Evolutionary conservation across 2,888 invertebrate species (phyloP), one percentile per base, ranked within the genome.

Genomic region (Chrysolina americana): DNA sequence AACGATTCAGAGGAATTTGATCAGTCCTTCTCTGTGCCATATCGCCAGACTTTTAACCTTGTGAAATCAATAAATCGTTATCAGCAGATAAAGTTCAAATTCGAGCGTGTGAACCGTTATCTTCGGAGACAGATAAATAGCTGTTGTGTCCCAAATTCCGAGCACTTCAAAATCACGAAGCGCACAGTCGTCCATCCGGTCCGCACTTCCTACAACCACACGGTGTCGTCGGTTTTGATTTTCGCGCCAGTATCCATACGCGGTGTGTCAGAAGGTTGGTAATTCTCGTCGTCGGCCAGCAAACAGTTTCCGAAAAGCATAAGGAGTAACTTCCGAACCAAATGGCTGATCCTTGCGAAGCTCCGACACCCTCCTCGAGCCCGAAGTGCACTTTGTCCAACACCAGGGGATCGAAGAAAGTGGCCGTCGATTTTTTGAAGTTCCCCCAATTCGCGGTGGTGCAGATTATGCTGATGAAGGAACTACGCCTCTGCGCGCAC

Each of bases 301-400:
- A 59, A 59, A 13, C 59, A 28, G 59, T 28, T 36, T 28, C 23
- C 23, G 15, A 21, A n/a, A 59, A 59, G 28, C 9, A 9, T 59
- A 28, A 59, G 23, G 36, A 23, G 59, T 15, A 59, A 28, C 59
- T 13, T 59, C 5, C 28, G 15, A 76, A 77, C 78, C 83, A 80
- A 84, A 85, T 85, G 85, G 85, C 85, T 81, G 85, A 85, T 83
- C 84, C 85, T 82, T 84, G 83, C 69, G 84, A 83, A 81, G 76
- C 77, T 79, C 81, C 79, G 78, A 75, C 62, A 76, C 76, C 78
- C 78, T 71, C 73, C 64, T 73, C 76, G 48, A 76, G 71, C 73
- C 56, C 70, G 10, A 68, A 65, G 69, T 73, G 73, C 74, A 23
- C 41, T n/a, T n/a, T 71, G 53, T 36, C 75, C 28, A 74, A 80